Percentiles rank a stretch among this genome's conserved stretches.
phyloP scores from a whole-genome alignment of 2,888 invertebrate genomes.

The Drosophila austrosaltans region DNA sequence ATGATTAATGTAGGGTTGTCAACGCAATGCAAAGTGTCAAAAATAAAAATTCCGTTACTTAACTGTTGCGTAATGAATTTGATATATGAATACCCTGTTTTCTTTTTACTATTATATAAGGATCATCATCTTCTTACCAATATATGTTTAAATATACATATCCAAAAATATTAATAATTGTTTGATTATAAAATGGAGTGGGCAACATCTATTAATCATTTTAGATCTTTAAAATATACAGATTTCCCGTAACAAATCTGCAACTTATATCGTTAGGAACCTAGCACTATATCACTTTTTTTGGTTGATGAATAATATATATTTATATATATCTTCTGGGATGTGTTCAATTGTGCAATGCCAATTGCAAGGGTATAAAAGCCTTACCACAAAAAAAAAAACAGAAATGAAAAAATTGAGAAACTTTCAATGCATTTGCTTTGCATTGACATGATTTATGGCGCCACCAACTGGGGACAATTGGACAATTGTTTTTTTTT shows the following conservation, averaged over 20 bases:
- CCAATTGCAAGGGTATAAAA: constrained; percentile 2
- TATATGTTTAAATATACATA: too few relatives aligned
- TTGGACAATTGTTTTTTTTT: constrained; percentile 7
- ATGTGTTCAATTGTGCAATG: background rate
- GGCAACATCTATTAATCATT: too few relatives aligned
- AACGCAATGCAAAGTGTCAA: constrained; percentile 19
- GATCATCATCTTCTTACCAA: too few relatives aligned
- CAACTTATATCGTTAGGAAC: too few relatives aligned
- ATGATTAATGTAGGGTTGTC: constrained; percentile 42
- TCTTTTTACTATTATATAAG: too few relatives aligned
- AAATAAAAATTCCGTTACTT: constrained; percentile 17
- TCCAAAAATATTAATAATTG: too few relatives aligned
- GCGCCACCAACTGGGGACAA: constrained; percentile 14
- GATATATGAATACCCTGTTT: too few relatives aligned
- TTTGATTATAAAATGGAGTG: too few relatives aligned
- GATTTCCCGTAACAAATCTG: too few relatives aligned
- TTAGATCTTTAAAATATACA: too few relatives aligned
- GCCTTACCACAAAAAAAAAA: constrained; percentile 1
- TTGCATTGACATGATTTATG: constrained; percentile 18
- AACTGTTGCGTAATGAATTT: constrained; percentile 1
- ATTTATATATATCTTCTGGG: background rate
- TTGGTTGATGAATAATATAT: background rate
- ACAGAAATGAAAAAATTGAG: background rate
- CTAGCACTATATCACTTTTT: background rate
- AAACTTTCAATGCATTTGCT: constrained; percentile 21